These are phyloP conservation scores for Antigone vipio DNA, from an alignment of 2,113 vertebrate species.

Conservation along the genomic window DNA sequence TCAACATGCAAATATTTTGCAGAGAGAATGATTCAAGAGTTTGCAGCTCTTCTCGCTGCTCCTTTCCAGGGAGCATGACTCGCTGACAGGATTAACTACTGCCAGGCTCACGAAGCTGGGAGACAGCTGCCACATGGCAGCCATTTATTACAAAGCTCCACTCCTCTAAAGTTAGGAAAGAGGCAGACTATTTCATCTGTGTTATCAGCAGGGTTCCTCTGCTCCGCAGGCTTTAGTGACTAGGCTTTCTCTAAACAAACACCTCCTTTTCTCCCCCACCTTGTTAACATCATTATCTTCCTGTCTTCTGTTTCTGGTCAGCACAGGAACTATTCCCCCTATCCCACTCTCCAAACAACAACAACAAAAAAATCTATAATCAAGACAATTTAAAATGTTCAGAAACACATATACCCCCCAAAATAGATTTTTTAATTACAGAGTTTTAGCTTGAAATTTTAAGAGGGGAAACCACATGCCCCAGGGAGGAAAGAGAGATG, in stretches of 20 bases:
- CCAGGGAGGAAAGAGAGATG: neutral
- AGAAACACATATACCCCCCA: neutral
- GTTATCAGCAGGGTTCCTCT: constrained; percentile 64
- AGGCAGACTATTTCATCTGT: constrained; percentile 61
- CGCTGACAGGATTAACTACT: constrained; percentile 62
- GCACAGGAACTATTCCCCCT: neutral
- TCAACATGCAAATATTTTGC: constrained; percentile 26
- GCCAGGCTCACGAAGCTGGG: constrained; percentile 61
- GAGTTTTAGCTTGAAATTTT: neutral
- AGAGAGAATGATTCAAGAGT: constrained; percentile 28
- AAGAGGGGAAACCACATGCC: neutral
- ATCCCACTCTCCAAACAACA: neutral
- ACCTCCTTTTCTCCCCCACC: constrained; percentile 49
- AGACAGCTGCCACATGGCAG: constrained; percentile 71
- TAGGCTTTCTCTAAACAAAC: constrained; percentile 61
- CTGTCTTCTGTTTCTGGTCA: constrained; percentile 44
- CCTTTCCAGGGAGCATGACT: constrained; percentile 53
- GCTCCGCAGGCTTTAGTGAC: constrained; percentile 40
- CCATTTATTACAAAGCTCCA: constrained; percentile 69
- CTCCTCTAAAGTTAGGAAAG: constrained; percentile 58
- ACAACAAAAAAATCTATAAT: neutral
- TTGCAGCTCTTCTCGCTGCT: constrained; percentile 15
- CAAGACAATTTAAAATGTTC: neutral
- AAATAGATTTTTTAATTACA: neutral
- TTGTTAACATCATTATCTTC: constrained; percentile 55